phyloP scores from a whole-genome alignment of 2,797 vertebrate species.

The Lepilemur septentrionalis region DNA sequence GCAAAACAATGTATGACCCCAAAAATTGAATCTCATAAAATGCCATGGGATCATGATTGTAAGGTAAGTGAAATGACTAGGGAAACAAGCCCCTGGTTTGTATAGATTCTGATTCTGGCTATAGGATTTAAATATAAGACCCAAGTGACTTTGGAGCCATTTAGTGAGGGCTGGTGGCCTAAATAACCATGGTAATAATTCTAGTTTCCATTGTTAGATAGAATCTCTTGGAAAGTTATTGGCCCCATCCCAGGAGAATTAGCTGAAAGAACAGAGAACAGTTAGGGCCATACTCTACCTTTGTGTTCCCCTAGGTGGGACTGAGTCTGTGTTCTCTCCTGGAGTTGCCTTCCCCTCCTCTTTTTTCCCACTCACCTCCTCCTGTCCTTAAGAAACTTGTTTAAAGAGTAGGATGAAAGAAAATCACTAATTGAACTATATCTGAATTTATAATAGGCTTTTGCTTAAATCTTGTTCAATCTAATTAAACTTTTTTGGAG shows the following conservation, averaged over 20 bases:
- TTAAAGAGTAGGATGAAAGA: not conserved
- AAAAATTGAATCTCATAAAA: slow-evolving; percentile 14
- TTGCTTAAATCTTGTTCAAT: not conserved
- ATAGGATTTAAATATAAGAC: not conserved
- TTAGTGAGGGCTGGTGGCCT: not conserved
- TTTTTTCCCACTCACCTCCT: not conserved
- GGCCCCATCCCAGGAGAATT: not conserved
- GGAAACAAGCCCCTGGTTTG: not conserved
- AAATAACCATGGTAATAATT: not conserved
- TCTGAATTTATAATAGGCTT: not conserved
- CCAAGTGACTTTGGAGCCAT: not conserved
- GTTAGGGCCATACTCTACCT: not conserved
- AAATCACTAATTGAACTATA: not conserved
- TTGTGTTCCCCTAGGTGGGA: not conserved
- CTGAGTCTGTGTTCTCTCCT: not conserved
- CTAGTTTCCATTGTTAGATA: not conserved
- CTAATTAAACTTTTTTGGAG: not conserved
- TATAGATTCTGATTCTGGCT: not conserved
- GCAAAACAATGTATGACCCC: not conserved
- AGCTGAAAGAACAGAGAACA: not conserved
- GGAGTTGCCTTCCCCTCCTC: not conserved
- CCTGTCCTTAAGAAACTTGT: not conserved
- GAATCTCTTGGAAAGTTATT: not conserved
- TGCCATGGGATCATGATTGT: not conserved
- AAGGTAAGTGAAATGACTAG: not conserved